phyloP scores from a whole-genome alignment of 2,113 vertebrate genomes.

The Neodontobutis hainanensis region DNA sequence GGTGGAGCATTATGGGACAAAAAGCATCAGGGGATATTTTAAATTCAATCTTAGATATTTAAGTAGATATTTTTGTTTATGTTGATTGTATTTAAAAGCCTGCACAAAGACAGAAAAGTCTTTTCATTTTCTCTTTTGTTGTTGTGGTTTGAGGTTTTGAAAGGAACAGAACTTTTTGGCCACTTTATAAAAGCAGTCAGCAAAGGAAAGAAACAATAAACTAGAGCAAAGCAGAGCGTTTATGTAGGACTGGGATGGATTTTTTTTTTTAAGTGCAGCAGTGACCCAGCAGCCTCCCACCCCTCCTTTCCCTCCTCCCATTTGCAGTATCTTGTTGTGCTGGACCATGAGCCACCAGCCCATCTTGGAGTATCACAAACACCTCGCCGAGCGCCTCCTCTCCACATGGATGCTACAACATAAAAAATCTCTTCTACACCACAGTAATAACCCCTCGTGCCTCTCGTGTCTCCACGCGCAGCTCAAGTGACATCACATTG shows the following conservation, averaged over 20 bases:
- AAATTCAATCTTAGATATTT: too few relatives aligned
- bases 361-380: slow-evolving; percentile 54
- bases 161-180: slow-evolving; percentile 13
- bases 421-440: background rate
- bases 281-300: slow-evolving; percentile 31
- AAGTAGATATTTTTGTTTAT: too few relatives aligned
- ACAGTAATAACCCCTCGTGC: slow-evolving; percentile 7
- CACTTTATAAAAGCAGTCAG: too few relatives aligned
- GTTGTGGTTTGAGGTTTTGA: slow-evolving; percentile 29
- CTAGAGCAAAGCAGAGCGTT: background rate
- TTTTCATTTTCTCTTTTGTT: background rate
- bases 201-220: slow-evolving; percentile 1
- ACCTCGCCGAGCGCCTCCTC: slow-evolving; percentile 38
- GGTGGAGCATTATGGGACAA: too few relatives aligned
- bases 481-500: slow-evolving; percentile 66
- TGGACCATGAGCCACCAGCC: slow-evolving; percentile 54
- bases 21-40: too few relatives aligned
- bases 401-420: background rate
- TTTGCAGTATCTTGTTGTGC: slow-evolving; percentile 56
- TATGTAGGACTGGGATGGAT: background rate
- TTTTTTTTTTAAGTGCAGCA: slow-evolving; percentile 44
- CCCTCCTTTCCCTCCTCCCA: slow-evolving; percentile 19
- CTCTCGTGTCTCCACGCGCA: slow-evolving; percentile 28
- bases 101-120: background rate
- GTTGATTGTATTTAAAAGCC: too few relatives aligned